These are phyloP conservation scores for Psilopogon haemacephalus DNA, from an alignment of 2,113 vertebrate species.

Conservation along the genomic window DNA sequence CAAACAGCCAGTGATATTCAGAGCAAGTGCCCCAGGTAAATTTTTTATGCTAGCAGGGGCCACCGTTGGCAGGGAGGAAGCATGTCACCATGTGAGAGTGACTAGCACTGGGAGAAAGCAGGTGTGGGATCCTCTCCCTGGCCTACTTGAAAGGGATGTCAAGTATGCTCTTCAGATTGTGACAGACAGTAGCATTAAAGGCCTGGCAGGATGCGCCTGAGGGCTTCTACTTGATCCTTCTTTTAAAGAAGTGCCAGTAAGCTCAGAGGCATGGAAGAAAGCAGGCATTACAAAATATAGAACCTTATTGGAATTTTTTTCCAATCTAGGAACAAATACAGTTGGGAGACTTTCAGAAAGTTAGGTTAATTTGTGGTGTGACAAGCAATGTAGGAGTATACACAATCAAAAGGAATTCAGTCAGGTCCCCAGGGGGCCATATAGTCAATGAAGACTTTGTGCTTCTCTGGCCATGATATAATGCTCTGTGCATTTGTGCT, in stretches of 20 bases:
- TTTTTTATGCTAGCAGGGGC: constrained; percentile 27
- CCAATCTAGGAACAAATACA: background rate
- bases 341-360: constrained; percentile 1
- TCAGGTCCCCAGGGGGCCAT: background rate
- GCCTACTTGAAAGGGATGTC: constrained; percentile 42
- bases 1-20: background rate
- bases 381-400: background rate
- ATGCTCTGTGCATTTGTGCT: fast-evolving
- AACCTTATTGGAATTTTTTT: background rate
- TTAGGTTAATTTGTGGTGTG: background rate
- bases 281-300: background rate
- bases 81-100: background rate
- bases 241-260: constrained; percentile 37
- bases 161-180: background rate
- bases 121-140: constrained; percentile 16
- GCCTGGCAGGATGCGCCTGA: constrained; percentile 33
- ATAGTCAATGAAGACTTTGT: background rate
- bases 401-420: background rate
- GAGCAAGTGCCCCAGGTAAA: constrained; percentile 46
- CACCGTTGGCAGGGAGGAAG: background rate
- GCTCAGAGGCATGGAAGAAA: constrained; percentile 18
- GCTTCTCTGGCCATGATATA: background rate
- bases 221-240: constrained; percentile 56
- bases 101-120: background rate
- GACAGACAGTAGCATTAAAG: constrained; percentile 54